These are phyloP conservation scores for Callipepla squamata DNA, from an alignment of 2,113 vertebrate genomes.

Conservation along the genomic window DNA sequence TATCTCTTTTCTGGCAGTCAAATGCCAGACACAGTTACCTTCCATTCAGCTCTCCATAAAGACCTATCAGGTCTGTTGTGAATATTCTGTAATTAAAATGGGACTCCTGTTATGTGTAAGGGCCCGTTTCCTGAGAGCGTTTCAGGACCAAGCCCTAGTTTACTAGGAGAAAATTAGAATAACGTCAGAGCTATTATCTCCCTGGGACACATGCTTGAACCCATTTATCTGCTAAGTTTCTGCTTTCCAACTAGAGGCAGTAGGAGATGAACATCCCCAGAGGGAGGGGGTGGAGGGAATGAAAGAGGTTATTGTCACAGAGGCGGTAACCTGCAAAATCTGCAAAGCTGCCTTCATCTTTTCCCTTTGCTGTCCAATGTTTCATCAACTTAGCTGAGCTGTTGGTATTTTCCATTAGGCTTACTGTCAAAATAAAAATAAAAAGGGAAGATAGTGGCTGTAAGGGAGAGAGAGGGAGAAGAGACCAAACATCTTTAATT, in stretches of 20 bases:
- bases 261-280: background rate
- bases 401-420: conserved; percentile 9
- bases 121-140: background rate
- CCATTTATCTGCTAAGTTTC: conserved; percentile 52
- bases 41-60: background rate
- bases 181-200: conserved; percentile 61
- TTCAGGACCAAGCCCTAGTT: conserved; percentile 28
- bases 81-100: background rate
- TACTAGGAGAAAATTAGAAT: background rate
- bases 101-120: background rate
- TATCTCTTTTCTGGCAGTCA: background rate
- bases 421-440: conserved; percentile 51
- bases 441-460: background rate
- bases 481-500: background rate
- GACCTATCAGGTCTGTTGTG: background rate
- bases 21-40: background rate
- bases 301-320: conserved; percentile 31
- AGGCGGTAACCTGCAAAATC: conserved; percentile 37
- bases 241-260: conserved; percentile 43
- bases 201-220: conserved; percentile 36
- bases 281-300: background rate
- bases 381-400: conserved; percentile 4
- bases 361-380: background rate
- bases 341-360: conserved; percentile 23
- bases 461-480: background rate